These are phyloP conservation scores for Ciconia nigra DNA, from an alignment of 2,797 vertebrate species.

Conservation along the genomic window DNA sequence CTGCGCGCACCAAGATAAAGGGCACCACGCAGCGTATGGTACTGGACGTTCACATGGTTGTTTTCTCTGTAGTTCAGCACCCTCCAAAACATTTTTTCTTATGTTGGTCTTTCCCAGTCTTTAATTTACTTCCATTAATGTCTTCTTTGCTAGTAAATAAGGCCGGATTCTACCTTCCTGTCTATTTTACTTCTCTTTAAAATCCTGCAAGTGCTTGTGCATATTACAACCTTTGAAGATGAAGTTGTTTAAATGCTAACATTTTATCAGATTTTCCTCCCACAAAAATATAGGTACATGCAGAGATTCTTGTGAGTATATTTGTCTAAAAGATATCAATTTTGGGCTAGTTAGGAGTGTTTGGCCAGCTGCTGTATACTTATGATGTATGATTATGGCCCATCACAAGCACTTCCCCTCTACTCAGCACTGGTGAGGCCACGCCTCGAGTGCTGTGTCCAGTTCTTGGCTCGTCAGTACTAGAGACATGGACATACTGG, in stretches of 20 bases:
- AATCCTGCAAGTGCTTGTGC: neutral
- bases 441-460: rapidly evolving
- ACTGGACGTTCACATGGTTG: neutral
- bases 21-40: neutral
- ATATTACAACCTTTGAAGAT: neutral
- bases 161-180: neutral
- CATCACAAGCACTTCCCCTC: neutral
- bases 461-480: neutral
- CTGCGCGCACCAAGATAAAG: neutral
- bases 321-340: neutral
- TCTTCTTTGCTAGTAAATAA: neutral
- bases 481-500: neutral
- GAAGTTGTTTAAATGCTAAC: neutral
- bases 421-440: neutral
- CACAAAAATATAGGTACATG: neutral
- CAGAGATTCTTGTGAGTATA: neutral
- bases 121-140: neutral
- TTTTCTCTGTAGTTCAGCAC: neutral
- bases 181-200: neutral
- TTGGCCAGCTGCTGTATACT: neutral
- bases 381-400: neutral
- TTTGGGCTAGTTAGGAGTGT: neutral
- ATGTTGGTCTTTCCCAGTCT: neutral
- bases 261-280: neutral
- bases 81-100: neutral